Evolutionary conservation across 2,888 invertebrate genomes (phyloP), one percentile per base, ranked within the genome.

Genomic region (Pilophorus perplexus): DNA sequence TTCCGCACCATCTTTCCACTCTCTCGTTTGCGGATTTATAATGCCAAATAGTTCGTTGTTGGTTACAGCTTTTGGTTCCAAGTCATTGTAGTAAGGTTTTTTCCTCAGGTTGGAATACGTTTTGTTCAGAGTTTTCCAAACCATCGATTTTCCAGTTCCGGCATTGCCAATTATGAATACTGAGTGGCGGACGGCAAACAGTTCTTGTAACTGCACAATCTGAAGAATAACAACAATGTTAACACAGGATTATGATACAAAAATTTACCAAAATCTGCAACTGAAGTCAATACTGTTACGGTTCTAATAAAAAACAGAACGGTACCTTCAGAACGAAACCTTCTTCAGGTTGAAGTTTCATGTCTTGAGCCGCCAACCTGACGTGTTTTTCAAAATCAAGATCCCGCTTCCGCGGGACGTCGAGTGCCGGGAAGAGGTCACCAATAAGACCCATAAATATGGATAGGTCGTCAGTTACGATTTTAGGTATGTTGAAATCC

Each of bases 31-130:
- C 1, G 93, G 92, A 80, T 94, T 95, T 67, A 96, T 94, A 62
- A 93, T 86, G 4, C 96, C 96, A 78, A 95, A 96, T 37, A 96
- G 79, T 76, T 96, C 96, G 75, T 96, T 93, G 75, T 93, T 95
- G 1, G 95, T 94, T 4, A 96, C 95, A 10, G 94, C 94, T 77
- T 96, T 95, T 0, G 96, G 95, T 76, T 95, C 93, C n/a, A 96
- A 80, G 76, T 96, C 96, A 74, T 90, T 89, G 72, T 86, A 93
- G 70, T 85, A 79, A 0, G 95, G 95, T 75, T 90, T 93, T 66
- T 83, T 77, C 75, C 90, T 90, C 72, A 89, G 81, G 80, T 93
- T 90, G 57, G 81, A 78, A 76, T 95, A 93, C 0, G 94, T 93
- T 73, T 83, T 85, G 74, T 87, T 84, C 1, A 96, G 80, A 0